Evolutionary conservation across 2,113 vertebrate species (phyloP).

Genomic region (Prunella fulvescens): DNA sequence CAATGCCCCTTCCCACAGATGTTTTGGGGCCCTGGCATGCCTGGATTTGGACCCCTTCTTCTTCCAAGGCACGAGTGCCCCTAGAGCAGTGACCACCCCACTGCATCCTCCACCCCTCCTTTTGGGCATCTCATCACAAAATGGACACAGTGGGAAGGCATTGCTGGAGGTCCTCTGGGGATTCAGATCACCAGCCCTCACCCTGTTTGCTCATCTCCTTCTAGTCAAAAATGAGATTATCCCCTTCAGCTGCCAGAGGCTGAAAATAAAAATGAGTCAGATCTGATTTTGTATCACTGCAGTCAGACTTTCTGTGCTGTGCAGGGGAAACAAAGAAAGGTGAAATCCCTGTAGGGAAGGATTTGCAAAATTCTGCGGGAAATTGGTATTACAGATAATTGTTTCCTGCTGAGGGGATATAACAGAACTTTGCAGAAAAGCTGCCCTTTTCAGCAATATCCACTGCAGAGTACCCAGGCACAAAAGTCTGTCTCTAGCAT

Average conservation of each 20-base stretch:
- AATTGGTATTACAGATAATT: slow-evolving; percentile 61
- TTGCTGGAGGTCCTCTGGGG: background rate
- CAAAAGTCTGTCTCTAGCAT: background rate
- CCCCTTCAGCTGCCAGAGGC: background rate
- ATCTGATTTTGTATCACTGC: slow-evolving; percentile 23
- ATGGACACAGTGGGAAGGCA: background rate
- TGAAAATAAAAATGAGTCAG: background rate
- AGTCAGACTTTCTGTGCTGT: slow-evolving; percentile 28
- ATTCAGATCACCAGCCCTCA: background rate
- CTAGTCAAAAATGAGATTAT: background rate
- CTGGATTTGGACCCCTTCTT: background rate
- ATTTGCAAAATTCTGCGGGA: slow-evolving; percentile 60
- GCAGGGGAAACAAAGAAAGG: slow-evolving; percentile 49
- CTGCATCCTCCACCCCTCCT: background rate
- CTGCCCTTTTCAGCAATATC: slow-evolving; percentile 45
- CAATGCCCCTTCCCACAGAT: background rate
- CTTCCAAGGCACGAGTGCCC: background rate
- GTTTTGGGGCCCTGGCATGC: background rate
- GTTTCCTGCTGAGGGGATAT: slow-evolving; percentile 54
- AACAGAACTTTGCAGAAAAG: slow-evolving; percentile 44
- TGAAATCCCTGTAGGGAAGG: slow-evolving; percentile 63
- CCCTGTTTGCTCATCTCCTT: background rate
- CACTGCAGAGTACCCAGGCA: background rate
- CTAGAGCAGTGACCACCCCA: background rate
- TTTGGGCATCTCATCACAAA: background rate